phyloP scores from a whole-genome alignment of 1,140 invertebrate species.

The Sarcophaga bullata region DNA sequence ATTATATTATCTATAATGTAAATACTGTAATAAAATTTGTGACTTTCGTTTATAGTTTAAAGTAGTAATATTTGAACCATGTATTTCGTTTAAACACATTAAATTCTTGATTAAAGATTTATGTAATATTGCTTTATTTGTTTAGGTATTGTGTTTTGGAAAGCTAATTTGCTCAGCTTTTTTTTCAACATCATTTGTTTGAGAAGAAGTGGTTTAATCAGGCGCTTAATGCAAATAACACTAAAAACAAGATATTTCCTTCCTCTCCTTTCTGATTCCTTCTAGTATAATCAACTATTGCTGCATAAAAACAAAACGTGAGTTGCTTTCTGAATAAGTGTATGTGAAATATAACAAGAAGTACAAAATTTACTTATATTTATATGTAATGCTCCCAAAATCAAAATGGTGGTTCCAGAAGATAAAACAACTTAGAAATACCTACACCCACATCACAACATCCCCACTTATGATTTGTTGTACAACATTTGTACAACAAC shows the following conservation, averaged over 20 bases:
- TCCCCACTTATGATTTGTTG: not conserved
- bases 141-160: too few species aligned
- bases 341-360: not conserved
- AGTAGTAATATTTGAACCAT: too few species aligned
- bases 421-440: slow-evolving; percentile 15
- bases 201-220: not conserved
- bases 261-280: not conserved
- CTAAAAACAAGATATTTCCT: not conserved
- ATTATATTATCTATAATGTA: not conserved
- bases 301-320: slow-evolving; percentile 12
- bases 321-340: not conserved
- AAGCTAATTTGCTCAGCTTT: not conserved
- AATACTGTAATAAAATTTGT: not conserved
- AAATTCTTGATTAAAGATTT: too few species aligned
- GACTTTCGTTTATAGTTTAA: too few species aligned
- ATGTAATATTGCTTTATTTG: too few species aligned
- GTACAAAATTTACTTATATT: not conserved
- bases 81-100: too few species aligned
- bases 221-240: not conserved
- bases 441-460: not conserved
- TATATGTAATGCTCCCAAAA: not conserved
- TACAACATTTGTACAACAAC: not conserved
- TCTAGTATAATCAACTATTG: slow-evolving; percentile 6
- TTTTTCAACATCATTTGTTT: not conserved
- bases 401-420: slow-evolving; percentile 7